phyloP scores from a whole-genome alignment of 2,113 vertebrate genomes.

The Oryzias celebensis region DNA sequence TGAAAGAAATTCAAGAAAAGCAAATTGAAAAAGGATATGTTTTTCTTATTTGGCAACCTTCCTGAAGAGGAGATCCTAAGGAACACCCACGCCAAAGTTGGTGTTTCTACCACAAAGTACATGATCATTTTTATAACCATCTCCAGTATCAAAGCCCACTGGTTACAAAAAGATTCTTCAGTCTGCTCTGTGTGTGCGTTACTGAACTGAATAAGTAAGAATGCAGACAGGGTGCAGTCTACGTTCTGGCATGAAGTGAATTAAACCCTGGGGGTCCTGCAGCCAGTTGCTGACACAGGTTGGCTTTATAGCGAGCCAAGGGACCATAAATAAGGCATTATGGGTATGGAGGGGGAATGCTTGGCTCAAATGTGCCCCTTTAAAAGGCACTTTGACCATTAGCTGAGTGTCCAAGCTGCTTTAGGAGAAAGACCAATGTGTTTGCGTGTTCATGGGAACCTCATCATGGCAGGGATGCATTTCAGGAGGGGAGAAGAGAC shows the following conservation, averaged over 20 bases:
- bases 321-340: conserved; percentile 71
- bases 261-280: conserved; percentile 51
- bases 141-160: background rate
- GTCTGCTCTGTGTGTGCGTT: background rate
- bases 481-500: conserved; percentile 22
- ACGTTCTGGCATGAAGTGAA: conserved; percentile 47
- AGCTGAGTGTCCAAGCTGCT: conserved; percentile 44
- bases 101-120: too few relatives aligned
- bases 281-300: conserved; percentile 60
- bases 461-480: conserved; percentile 18
- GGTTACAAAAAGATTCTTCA: background rate
- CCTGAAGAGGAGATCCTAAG: too few relatives aligned
- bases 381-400: conserved; percentile 49
- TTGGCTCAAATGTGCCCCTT: conserved; percentile 61
- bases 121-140: too few relatives aligned
- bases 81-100: too few relatives aligned
- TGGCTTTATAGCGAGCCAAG: conserved; percentile 47
- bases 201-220: conserved; percentile 8
- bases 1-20: background rate
- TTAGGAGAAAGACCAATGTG: conserved; percentile 26
- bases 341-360: conserved; percentile 36
- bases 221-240: conserved; percentile 27
- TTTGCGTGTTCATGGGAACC: conserved; percentile 26
- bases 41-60: too few relatives aligned
- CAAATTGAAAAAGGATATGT: background rate